These are phyloP conservation scores for Mactromeris polynyma DNA, from an alignment of 2,888 invertebrate species.

Conservation along the genomic window DNA sequence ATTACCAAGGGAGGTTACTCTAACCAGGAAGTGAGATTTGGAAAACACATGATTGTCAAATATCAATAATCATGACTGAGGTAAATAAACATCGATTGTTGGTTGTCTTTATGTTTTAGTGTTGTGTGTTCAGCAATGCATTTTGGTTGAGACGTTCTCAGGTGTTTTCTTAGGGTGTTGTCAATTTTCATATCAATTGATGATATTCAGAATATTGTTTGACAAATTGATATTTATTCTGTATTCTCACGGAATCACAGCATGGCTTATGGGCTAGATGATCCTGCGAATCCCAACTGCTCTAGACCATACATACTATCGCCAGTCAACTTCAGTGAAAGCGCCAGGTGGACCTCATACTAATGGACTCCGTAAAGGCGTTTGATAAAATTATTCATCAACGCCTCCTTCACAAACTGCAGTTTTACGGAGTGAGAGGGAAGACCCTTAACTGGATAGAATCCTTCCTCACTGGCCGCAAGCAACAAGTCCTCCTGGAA, in stretches of 20 bases:
- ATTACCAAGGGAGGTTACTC: constrained; percentile 53
- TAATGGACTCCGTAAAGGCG: constrained; percentile 33
- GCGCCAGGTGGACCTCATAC: constrained; percentile 22
- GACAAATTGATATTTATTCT: too few species aligned
- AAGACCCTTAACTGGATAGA: neutral
- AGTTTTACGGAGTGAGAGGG: constrained; percentile 28
- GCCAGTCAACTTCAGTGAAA: too few species aligned
- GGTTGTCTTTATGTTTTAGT: neutral
- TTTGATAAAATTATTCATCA: constrained; percentile 27
- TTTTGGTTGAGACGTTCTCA: neutral
- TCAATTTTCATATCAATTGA: neutral
- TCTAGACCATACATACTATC: too few species aligned
- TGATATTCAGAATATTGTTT: too few species aligned
- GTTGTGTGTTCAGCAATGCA: neutral
- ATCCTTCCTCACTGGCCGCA: neutral
- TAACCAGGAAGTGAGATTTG: constrained; percentile 34
- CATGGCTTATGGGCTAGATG: too few species aligned
- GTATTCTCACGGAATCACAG: too few species aligned
- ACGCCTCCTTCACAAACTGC: constrained; percentile 2
- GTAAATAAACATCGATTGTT: constrained; percentile 14
- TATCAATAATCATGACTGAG: constrained; percentile 39
- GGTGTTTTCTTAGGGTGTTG: neutral
- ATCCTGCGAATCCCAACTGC: too few species aligned
- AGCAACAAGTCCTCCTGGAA: constrained; percentile 19
- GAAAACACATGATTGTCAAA: neutral